Conservation (phyloP, 2,888 invertebrate genomes). For the Scotopteryx bipunctaria region DNA sequence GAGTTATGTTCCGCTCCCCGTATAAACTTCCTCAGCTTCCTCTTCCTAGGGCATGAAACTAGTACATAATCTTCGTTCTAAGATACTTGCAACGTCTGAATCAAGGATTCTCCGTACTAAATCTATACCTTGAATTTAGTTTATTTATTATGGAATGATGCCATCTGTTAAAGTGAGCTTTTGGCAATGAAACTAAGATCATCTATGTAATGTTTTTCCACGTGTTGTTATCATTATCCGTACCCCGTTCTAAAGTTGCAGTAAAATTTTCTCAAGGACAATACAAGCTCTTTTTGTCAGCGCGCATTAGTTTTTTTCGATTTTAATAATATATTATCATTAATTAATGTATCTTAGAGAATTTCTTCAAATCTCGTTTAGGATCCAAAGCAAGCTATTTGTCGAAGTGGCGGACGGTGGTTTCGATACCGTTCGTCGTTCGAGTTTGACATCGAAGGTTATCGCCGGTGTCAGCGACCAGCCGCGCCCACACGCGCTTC, state of each 20-base stretch:
- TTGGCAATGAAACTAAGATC: not conserved
- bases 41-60: not conserved
- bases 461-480: constrained; percentile 81
- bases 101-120: not conserved
- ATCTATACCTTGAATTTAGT: not conserved
- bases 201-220: not conserved
- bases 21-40: not conserved
- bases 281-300: too few relatives aligned
- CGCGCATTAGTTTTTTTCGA: too few relatives aligned
- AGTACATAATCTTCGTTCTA: not conserved
- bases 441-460: constrained; percentile 79
- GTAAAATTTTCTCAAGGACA: too few relatives aligned
- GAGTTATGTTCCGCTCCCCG: not conserved
- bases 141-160: not conserved
- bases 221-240: not conserved
- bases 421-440: constrained; percentile 52
- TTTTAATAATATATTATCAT: not conserved
- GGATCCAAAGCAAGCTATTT: not conserved
- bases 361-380: not conserved
- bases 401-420: constrained; percentile 3
- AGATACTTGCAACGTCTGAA: not conserved
- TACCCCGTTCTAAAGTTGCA: not conserved
- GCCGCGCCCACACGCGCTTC: constrained; percentile 74
- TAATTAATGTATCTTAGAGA: not conserved
- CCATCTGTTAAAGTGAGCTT: not conserved